phyloP scores from a whole-genome alignment of 2,888 invertebrate genomes.

The Diogma glabrata region DNA sequence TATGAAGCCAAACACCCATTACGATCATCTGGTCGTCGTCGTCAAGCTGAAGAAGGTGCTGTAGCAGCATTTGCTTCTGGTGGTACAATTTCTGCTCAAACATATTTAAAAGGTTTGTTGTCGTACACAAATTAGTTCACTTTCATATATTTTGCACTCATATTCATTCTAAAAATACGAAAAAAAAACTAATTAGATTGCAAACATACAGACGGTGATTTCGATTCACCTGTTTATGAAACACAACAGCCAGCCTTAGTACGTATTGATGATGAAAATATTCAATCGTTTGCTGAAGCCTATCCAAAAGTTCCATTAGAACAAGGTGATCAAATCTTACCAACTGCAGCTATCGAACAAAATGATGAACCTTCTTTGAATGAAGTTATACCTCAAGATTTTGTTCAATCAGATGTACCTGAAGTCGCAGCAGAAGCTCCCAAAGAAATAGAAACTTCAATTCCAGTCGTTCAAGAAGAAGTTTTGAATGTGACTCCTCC shows the following conservation, averaged over 20 bases:
- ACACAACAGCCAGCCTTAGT: slow-evolving; percentile 18
- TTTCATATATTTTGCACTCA: neutral
- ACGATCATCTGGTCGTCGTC: slow-evolving; percentile 25
- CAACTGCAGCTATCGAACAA: slow-evolving; percentile 1
- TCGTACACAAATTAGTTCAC: too few species aligned
- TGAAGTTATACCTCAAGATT: slow-evolving; percentile 10
- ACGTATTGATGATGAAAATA: slow-evolving; percentile 28
- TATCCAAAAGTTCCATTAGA: slow-evolving; percentile 24
- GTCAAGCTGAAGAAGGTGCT: slow-evolving; percentile 28
- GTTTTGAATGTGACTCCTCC: neutral
- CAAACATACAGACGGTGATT: slow-evolving; percentile 20
- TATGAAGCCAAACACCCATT: slow-evolving; percentile 28
- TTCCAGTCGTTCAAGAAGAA: slow-evolving; percentile 1
- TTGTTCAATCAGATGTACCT: slow-evolving; percentile 11
- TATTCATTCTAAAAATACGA: neutral
- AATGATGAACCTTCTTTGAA: slow-evolving; percentile 11
- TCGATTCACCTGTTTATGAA: slow-evolving; percentile 17
- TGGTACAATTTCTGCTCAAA: slow-evolving; percentile 32
- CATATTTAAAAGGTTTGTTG: slow-evolving; percentile 33
- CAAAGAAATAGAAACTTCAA: slow-evolving; percentile 5
- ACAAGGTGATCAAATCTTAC: neutral
- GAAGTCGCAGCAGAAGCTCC: neutral
- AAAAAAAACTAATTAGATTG: slow-evolving; percentile 6
- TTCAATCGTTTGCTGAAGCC: slow-evolving; percentile 32
- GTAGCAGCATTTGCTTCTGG: slow-evolving; percentile 34